These are phyloP conservation scores for Aepyceros melampus DNA, from an alignment of 2,113 vertebrate species.

Conservation along the genomic window DNA sequence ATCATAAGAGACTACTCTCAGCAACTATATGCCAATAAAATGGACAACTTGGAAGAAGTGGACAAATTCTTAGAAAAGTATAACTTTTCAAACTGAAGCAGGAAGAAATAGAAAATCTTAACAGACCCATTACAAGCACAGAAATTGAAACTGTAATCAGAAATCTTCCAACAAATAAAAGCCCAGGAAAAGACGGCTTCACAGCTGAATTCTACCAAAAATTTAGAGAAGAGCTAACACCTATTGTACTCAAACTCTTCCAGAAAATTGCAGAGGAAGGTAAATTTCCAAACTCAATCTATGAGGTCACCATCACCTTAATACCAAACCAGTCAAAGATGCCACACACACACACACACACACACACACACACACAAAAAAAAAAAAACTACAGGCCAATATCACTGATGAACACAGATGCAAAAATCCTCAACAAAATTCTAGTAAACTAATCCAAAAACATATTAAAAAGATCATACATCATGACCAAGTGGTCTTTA, in stretches of 20 bases:
- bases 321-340: background rate
- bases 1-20: background rate
- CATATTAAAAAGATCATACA: background rate
- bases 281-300: background rate
- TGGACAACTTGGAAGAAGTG: background rate
- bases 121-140: background rate
- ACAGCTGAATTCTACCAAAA: background rate
- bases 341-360: no score
- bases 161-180: background rate
- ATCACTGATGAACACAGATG: background rate
- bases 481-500: background rate
- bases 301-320: background rate
- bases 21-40: background rate
- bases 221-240: background rate
- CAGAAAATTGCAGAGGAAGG: background rate
- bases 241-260: background rate
- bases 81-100: background rate
- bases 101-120: background rate
- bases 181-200: background rate
- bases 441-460: background rate
- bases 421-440: background rate
- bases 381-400: background rate
- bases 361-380: no score
- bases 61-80: background rate
- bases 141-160: background rate